Percentiles rank a stretch among this genome's conserved stretches.
Evolutionary conservation across 2,797 vertebrate species (phyloP).

Genomic region (Diglossa cyanea): DNA sequence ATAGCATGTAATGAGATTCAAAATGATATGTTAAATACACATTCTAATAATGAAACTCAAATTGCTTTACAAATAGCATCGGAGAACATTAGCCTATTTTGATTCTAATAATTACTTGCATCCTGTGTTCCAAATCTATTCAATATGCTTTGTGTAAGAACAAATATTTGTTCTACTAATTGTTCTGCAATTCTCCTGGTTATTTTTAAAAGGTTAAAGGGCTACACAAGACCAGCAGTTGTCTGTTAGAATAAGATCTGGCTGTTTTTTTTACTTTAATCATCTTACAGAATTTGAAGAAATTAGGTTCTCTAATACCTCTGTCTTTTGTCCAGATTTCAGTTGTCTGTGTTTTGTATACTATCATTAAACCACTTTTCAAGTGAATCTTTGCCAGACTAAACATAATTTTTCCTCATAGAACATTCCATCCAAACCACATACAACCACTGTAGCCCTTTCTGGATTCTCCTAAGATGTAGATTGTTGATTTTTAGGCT

Average conservation of each 20-base stretch:
- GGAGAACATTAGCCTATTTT: slow-evolving; percentile 71
- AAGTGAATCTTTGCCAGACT: slow-evolving; percentile 66
- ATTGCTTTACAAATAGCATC: slow-evolving; percentile 70
- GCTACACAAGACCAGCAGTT: slow-evolving; percentile 55
- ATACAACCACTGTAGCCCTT: slow-evolving; percentile 16
- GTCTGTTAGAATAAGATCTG: slow-evolving; percentile 57
- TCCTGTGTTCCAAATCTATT: slow-evolving; percentile 73
- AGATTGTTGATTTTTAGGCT: slow-evolving; percentile 1
- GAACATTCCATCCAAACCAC: slow-evolving; percentile 46
- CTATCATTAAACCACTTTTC: slow-evolving; percentile 55
- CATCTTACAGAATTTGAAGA: slow-evolving; percentile 62
- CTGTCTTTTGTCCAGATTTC: slow-evolving; percentile 65
- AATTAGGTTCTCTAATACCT: slow-evolving; percentile 63
- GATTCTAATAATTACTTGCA: slow-evolving; percentile 74
- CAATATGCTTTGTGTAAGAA: slow-evolving; percentile 70
- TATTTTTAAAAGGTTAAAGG: slow-evolving; percentile 68
- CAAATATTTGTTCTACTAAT: slow-evolving; percentile 75
- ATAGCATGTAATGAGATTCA: slow-evolving; percentile 70
- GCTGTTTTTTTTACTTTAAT: slow-evolving; percentile 64
- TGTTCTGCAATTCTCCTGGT: slow-evolving; percentile 67
- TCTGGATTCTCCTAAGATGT: slow-evolving; percentile 11
- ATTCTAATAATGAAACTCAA: slow-evolving; percentile 71
- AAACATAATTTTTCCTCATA: slow-evolving; percentile 40
- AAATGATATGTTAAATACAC: slow-evolving; percentile 72
- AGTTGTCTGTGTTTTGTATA: slow-evolving; percentile 65